Evolutionary conservation across 2,888 invertebrate genomes (phyloP), one percentile per base, ranked within the genome.

Genomic region (Tiliacea aurago): DNA sequence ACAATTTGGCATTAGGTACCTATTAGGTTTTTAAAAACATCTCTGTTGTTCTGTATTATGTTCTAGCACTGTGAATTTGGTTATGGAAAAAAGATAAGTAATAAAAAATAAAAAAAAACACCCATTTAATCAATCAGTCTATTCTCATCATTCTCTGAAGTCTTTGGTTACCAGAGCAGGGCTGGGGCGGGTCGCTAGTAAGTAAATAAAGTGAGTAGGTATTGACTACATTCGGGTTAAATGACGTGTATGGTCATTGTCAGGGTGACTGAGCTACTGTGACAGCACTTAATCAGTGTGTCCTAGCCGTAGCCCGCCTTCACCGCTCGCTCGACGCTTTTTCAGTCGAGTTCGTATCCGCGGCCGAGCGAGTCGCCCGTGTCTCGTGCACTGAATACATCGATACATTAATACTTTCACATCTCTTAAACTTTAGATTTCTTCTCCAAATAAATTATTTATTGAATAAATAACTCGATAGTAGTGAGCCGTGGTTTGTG

Each of bases 291-390:
- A 51, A 67, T 76, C 67, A 67, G 51, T 71, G 28, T 18, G 53
- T 49, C 37, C 58, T 71, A 61, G 61, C 55, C 51, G 55, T 68
- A 33, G 59, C 66, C 45, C 63, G 59, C 76, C 68, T 72, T 63
- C 37, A 33, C 62, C 65, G 70, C 69, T 47, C 65, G 70, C 69
- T 47, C 51, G 7, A 61, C 65, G 43, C 68, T 64, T 62, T 76
- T 83, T 83, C 87, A 87, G 87, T 87, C 75, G 83, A 64, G 76
- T 74, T 78, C 64, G 74, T 74, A 76, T 53, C 71, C 79, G 80
- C 88, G 64, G 37, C 71, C 73, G 69, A 75, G 82, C 62, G 76
- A 68, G 86, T 74, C 87, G 87, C 82, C 33, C 51, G 37, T 9
- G 53, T 55, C 70, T 53, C 74, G 75, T 47, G 18, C 45, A 56